phyloP scores from a whole-genome alignment of 2,797 vertebrate genomes.

The Pseudochirops corinnae region DNA sequence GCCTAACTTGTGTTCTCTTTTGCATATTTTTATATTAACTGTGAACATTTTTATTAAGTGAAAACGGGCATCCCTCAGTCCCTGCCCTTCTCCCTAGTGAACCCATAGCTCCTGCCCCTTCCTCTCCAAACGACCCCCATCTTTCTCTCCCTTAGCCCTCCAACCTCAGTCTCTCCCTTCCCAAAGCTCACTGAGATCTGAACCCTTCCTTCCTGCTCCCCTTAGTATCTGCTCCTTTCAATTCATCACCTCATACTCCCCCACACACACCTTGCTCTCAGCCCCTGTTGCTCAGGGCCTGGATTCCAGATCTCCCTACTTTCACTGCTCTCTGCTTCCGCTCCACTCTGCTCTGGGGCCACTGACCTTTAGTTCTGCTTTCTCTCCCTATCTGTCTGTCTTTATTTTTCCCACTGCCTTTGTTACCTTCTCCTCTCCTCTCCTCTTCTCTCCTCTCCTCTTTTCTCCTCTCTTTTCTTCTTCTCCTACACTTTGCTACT shows the following conservation, averaged over 20 bases:
- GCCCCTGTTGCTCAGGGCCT: constrained; percentile 62
- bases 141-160: constrained; percentile 3
- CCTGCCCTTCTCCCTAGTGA: constrained; percentile 16
- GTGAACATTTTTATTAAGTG: constrained; percentile 30
- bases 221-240: constrained; percentile 38
- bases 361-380: constrained; percentile 82
- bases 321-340: constrained; percentile 77
- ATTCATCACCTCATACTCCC: constrained; percentile 8
- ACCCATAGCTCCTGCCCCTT: background rate
- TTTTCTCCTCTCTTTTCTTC: constrained; percentile 29
- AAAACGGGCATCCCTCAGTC: background rate
- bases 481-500: background rate
- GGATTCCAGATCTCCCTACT: constrained; percentile 77
- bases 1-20: constrained; percentile 40
- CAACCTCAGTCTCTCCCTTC: background rate
- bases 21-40: constrained; percentile 15
- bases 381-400: constrained; percentile 76
- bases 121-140: constrained; percentile 25
- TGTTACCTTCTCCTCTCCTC: constrained; percentile 42
- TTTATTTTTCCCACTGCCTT: background rate
- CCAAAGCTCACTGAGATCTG: constrained; percentile 34
- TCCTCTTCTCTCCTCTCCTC: background rate
- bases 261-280: constrained; percentile 44
- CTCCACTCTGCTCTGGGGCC: constrained; percentile 79
- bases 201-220: constrained; percentile 9